Evolutionary conservation across 2,113 vertebrate species (phyloP), one percentile per base, ranked within the genome.

Genomic region (Corythoichthys intestinalis): DNA sequence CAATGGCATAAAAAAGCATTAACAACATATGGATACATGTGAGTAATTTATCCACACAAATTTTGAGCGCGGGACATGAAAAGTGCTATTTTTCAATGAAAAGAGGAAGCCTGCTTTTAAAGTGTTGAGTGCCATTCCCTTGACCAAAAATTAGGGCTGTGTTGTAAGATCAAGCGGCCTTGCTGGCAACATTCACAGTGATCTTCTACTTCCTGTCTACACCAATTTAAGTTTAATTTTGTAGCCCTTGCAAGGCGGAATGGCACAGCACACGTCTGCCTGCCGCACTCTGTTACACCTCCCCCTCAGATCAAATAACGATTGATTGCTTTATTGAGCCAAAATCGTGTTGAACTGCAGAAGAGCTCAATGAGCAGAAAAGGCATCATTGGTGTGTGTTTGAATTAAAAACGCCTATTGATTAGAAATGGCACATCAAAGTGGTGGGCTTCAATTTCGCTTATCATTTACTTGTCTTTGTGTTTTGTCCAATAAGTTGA

Each of bases 241-340:
- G 74, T 75, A 67, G 57, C 71, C 79, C 83, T 75, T 67, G 76
- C 84, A 15, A 58, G 35, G 10, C 12, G 28, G 53, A 56, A 56
- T 56, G 7, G 13, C 78, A 60, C 68, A 68, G 80, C 82, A 71
- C 78, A 82, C 81, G 86, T 86, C 81, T 83, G 83, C 77, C 79
- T 87, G 83, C 80, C 86, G 71, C 52, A 68, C 72, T 61, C 78
- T 54, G 73, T 74, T 37, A 58, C 56, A 37, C 13, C 34, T 5
- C 35, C 12, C 13, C 9, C 7, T 12, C 35, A 65, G 73, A 83
- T 80, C 74, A 88, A 89, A 89, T 85, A 75, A 75, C 84, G 77
- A 89, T 85, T 85, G 88, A 90, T 89, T 85, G 75, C 70, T 69
- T 80, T 82, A 87, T 87, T 85, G 87, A 78, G 65, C 66, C 65